These are phyloP conservation scores for Glyptemys insculpta DNA, from an alignment of 2,797 vertebrate genomes.

Conservation along the genomic window DNA sequence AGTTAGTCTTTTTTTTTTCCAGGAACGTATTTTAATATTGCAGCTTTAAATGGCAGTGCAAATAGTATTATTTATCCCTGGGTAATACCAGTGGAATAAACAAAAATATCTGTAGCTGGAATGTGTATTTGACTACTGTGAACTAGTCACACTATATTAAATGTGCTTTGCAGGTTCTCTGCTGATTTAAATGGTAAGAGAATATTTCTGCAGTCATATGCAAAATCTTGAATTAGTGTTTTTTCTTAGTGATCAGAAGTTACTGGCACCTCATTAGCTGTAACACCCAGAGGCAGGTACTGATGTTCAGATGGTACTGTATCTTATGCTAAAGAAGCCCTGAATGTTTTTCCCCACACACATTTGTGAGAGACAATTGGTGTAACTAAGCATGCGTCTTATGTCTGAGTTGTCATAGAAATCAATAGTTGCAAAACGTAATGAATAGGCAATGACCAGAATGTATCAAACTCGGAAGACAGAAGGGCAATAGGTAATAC, in stretches of 20 bases:
- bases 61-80: background rate
- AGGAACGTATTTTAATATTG: background rate
- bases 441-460: background rate
- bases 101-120: background rate
- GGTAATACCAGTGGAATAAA: background rate
- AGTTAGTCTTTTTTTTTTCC: background rate
- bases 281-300: background rate
- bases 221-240: background rate
- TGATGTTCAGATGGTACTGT: background rate
- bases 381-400: background rate
- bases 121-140: background rate
- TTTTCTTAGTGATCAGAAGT: background rate
- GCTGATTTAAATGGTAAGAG: background rate
- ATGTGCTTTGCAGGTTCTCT: background rate
- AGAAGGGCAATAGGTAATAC: background rate
- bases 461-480: background rate
- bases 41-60: background rate
- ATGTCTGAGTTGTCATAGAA: background rate
- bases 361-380: background rate
- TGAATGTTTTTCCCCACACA: background rate
- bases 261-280: background rate
- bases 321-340: background rate
- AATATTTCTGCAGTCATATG: background rate
- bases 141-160: background rate
- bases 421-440: background rate